phyloP scores from a whole-genome alignment of 2,113 vertebrate genomes.

The Tonatia bakeri region DNA sequence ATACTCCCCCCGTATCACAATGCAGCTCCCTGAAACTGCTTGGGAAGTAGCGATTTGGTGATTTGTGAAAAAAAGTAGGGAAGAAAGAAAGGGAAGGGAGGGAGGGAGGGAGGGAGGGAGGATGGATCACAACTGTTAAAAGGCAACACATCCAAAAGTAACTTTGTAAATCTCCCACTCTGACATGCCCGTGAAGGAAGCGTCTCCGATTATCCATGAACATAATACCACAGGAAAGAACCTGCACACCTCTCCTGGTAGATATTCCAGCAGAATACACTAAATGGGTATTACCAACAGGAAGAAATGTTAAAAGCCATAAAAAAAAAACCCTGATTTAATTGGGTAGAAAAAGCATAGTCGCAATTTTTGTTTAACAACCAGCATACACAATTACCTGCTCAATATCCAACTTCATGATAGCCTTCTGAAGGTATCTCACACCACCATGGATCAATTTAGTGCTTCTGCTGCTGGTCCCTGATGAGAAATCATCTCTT shows the following conservation, averaged over 20 bases:
- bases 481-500: slow-evolving; percentile 96
- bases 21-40: neutral
- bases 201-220: neutral
- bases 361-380: slow-evolving; percentile 75
- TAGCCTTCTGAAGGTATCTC: slow-evolving; percentile 98
- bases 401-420: slow-evolving; percentile 96
- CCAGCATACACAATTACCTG: slow-evolving; percentile 91
- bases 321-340: slow-evolving; percentile 37
- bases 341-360: slow-evolving; percentile 71
- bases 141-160: slow-evolving; percentile 18
- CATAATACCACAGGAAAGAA: neutral
- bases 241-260: neutral
- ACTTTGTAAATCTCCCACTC: slow-evolving; percentile 46
- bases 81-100: neutral
- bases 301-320: slow-evolving; percentile 51
- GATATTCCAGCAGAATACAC: neutral
- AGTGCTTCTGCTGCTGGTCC: slow-evolving; percentile 94
- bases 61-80: neutral
- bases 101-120: neutral
- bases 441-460: slow-evolving; percentile 97
- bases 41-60: slow-evolving; percentile 5
- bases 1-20: neutral
- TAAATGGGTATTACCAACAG: neutral
- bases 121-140: neutral
- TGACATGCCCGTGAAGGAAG: slow-evolving; percentile 29